A percentile compares a stretch with the other conserved stretches of the same genome.
Conservation (phyloP, 30 jellyfish, hydroid and myxozoan species). For the Pseudorhiza aurosa region DNA sequence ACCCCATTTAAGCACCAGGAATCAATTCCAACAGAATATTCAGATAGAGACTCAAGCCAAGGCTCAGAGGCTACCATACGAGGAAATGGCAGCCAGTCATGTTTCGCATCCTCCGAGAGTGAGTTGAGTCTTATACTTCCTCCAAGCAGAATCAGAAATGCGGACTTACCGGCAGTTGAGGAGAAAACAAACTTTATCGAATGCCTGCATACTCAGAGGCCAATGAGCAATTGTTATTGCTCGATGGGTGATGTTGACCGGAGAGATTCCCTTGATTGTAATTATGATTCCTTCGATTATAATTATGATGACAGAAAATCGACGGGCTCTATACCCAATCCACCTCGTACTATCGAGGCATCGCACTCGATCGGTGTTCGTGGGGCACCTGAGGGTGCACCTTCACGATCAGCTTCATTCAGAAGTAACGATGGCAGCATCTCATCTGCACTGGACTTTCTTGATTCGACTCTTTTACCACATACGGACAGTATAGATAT, state of each 20-base stretch:
- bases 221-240: not conserved
- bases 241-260: not conserved
- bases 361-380: not conserved
- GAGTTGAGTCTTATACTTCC: conserved; percentile 56
- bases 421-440: conserved; percentile 56
- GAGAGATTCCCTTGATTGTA: not conserved
- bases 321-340: conserved; percentile 36
- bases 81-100: conserved; percentile 21
- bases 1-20: not conserved
- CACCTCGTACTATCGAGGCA: conserved; percentile 16
- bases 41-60: conserved; percentile 11
- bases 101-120: conserved; percentile 30
- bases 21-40: not conserved
- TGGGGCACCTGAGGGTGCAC: conserved; percentile 15
- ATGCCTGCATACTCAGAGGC: not conserved
- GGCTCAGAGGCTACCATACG: conserved; percentile 44
- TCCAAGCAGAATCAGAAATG: conserved; percentile 11
- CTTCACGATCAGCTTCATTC: conserved; percentile 27
- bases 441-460: conserved; percentile 64
- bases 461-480: conserved; percentile 61
- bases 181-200: not conserved
- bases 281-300: not conserved
- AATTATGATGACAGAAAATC: conserved; percentile 53
- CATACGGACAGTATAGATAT: conserved; percentile 40
- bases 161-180: conserved; percentile 1